A percentile compares a stretch with the other conserved stretches of the same genome.
phyloP scores from a whole-genome alignment of 1,140 invertebrate species.

The Battus philenor region DNA sequence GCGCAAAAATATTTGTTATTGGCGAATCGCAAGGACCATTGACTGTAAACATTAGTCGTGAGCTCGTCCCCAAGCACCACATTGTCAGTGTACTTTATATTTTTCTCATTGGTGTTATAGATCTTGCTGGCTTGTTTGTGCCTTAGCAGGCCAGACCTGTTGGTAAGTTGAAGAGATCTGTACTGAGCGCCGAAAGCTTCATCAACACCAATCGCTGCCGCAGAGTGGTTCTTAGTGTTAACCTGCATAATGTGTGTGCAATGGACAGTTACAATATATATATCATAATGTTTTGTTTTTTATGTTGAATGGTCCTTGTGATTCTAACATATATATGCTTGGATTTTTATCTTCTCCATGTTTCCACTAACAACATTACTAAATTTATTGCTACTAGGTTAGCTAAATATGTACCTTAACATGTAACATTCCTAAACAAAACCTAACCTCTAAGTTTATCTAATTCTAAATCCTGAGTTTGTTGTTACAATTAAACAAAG shows the following conservation, averaged over 20 bases:
- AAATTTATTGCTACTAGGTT: no score
- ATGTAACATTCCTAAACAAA: constrained; percentile 1
- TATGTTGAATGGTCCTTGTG: constrained; percentile 74
- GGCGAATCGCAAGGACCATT: constrained; percentile 74
- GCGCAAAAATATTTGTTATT: constrained; percentile 68
- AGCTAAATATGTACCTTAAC: no score
- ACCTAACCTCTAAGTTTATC: constrained; percentile 6
- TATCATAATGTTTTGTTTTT: constrained; percentile 50
- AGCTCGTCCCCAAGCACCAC: constrained; percentile 55
- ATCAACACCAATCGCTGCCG: constrained; percentile 61
- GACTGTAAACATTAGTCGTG: constrained; percentile 45
- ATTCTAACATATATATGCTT: constrained; percentile 59
- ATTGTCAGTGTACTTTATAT: constrained; percentile 61
- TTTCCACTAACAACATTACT: no score
- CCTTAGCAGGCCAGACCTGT: constrained; percentile 81
- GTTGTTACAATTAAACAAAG: not conserved
- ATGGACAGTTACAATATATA: constrained; percentile 49
- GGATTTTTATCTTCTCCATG: constrained; percentile 13
- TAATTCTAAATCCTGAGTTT: not conserved
- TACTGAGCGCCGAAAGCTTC: constrained; percentile 59
- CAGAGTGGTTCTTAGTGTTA: constrained; percentile 61
- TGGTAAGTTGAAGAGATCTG: constrained; percentile 77
- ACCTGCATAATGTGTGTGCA: constrained; percentile 69
- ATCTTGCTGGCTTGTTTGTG: constrained; percentile 83
- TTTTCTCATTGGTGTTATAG: constrained; percentile 77